Conservation (phyloP, 2,113 vertebrate species). For the Picathartes gymnocephalus region DNA sequence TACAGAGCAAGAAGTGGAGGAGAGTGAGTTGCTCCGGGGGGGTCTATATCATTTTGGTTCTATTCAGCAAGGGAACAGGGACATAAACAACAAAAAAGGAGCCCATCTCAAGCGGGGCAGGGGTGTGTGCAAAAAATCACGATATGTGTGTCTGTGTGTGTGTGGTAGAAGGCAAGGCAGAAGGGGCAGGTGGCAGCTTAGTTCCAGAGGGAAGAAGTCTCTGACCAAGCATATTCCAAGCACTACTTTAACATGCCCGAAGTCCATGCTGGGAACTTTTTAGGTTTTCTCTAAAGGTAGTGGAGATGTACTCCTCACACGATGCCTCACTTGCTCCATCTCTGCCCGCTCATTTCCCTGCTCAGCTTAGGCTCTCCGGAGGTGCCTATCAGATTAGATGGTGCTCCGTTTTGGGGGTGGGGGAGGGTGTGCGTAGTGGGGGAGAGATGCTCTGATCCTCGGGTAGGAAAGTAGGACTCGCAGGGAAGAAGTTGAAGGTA, state of each 20-base stretch:
- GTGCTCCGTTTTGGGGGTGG: neutral
- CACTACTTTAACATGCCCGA: slow-evolving; percentile 9
- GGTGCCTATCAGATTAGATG: slow-evolving; percentile 57
- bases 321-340: neutral
- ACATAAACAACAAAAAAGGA: slow-evolving; percentile 29
- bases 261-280: slow-evolving; percentile 41
- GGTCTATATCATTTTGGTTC: neutral
- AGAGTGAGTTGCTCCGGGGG: neutral
- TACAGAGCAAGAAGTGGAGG: neutral
- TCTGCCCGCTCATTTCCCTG: neutral
- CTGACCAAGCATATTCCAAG: neutral
- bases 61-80: neutral
- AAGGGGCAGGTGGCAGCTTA: neutral
- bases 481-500: slow-evolving; percentile 69
- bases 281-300: neutral
- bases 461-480: slow-evolving; percentile 50
- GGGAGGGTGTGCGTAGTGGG: slow-evolving; percentile 40
- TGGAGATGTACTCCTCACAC: neutral
- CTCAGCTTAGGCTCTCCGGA: slow-evolving; percentile 19
- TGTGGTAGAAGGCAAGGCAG: neutral
- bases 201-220: neutral
- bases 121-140: neutral
- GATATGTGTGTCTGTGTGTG: fast-evolving
- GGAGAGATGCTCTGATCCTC: slow-evolving; percentile 33
- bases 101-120: neutral